phyloP scores from a whole-genome alignment of 2,113 vertebrate genomes.

The Formicarius rufipectus region DNA sequence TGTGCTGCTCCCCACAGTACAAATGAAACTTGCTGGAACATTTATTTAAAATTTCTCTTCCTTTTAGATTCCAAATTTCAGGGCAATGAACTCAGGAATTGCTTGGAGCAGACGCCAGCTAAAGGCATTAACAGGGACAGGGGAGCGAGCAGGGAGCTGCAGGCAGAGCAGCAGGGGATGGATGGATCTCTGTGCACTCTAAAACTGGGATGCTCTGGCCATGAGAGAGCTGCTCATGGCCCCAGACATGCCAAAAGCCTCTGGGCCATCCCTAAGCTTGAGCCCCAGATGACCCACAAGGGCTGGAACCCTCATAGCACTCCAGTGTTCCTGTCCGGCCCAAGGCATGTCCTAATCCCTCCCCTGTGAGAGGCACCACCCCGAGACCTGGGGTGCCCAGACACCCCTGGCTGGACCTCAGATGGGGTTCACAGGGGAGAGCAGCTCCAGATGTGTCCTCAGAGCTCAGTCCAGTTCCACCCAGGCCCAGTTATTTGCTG shows the following conservation, averaged over 20 bases:
- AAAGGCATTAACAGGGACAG: accelerated
- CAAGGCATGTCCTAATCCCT: accelerated
- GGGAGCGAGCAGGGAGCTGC: neutral
- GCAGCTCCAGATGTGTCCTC: neutral
- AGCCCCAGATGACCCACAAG: neutral
- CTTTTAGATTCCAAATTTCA: neutral
- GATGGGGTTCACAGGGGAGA: neutral
- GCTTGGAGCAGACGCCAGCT: neutral
- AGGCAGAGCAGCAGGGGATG: neutral
- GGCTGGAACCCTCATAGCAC: neutral
- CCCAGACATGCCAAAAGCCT: neutral
- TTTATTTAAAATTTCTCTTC: neutral
- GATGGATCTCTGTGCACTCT: accelerated
- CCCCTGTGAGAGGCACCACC: neutral
- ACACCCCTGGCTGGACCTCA: neutral
- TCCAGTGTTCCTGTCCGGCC: neutral
- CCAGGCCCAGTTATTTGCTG: neutral
- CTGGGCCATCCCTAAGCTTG: neutral
- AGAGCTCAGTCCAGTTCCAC: neutral
- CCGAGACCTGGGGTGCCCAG: neutral
- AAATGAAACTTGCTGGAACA: neutral
- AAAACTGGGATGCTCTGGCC: neutral
- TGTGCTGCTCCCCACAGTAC: neutral
- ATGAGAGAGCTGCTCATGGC: neutral
- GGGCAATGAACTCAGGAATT: neutral